Evolutionary conservation across 2,888 invertebrate species (phyloP).

Genomic region (Tipula confusa): DNA sequence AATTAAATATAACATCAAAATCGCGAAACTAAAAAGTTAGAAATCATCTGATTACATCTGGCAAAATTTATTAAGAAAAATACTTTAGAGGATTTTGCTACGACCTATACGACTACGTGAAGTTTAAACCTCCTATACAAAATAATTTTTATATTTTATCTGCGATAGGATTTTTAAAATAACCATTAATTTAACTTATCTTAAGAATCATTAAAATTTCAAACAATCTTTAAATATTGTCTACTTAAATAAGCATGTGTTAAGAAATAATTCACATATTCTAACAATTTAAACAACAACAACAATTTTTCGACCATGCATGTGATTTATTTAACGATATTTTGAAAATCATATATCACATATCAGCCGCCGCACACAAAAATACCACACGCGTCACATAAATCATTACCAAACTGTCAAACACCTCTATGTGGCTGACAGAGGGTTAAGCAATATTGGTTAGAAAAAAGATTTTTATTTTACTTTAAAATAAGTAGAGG

Average conservation of each 20-base stretch:
- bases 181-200: neutral
- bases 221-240: neutral
- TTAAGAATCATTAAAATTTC: neutral
- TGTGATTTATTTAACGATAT: constrained; percentile 3
- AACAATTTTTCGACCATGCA: neutral
- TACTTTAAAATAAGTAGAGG: neutral
- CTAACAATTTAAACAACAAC: neutral
- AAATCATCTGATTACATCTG: too few relatives aligned
- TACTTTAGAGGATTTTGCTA: too few relatives aligned
- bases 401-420: constrained; percentile 9
- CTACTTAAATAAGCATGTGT: neutral
- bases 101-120: too few relatives aligned
- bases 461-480: neutral
- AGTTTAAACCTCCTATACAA: too few relatives aligned
- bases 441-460: neutral
- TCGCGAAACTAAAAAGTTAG: too few relatives aligned
- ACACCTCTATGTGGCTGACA: neutral
- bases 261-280: neutral
- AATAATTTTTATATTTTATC: too few relatives aligned
- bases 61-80: too few relatives aligned
- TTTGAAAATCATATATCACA: constrained; percentile 8
- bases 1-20: too few relatives aligned
- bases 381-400: constrained; percentile 17
- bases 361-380: neutral
- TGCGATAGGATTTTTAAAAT: neutral